Conservation (phyloP, 2,888 invertebrate species). For the Belgica antarctica region DNA sequence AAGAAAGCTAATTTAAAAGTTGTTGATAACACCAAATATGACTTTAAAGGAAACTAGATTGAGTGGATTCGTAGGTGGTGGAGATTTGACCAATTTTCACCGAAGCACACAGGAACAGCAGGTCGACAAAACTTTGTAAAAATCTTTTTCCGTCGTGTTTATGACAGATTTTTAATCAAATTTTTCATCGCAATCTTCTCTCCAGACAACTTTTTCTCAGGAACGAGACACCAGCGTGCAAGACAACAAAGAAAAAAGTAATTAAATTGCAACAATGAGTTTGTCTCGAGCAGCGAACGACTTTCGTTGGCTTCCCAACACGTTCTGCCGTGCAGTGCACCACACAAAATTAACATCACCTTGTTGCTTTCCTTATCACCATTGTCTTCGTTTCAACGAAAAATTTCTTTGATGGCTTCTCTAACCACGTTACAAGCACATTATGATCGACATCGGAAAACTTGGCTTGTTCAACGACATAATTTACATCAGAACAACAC, state of each 20-base stretch:
- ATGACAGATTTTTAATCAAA: conserved; percentile 35
- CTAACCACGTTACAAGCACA: not conserved
- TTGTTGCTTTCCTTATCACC: conserved; percentile 7
- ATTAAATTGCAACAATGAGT: conserved; percentile 41
- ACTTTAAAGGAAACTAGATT: not conserved
- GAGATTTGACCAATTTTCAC: conserved; percentile 20
- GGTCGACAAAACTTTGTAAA: conserved; percentile 20
- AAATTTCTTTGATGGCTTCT: conserved; percentile 18
- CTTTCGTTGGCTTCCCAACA: conserved; percentile 1
- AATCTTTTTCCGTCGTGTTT: not conserved
- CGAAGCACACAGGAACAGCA: not conserved
- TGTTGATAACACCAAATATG: not conserved
- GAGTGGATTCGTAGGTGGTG: not conserved
- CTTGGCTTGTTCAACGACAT: conserved; percentile 14
- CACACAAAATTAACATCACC: conserved; percentile 28
- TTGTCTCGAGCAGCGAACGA: not conserved
- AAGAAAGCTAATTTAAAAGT: conserved; percentile 25
- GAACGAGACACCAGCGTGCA: not conserved
- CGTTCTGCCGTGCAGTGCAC: not conserved
- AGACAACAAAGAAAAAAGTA: conserved; percentile 26
- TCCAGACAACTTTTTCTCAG: not conserved
- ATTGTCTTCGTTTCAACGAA: conserved; percentile 3
- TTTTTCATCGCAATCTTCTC: not conserved
- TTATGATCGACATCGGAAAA: not conserved
- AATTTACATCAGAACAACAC: conserved; percentile 7